phyloP scores from a whole-genome alignment of 2,113 vertebrate genomes.

The Toxotes jaculatrix region DNA sequence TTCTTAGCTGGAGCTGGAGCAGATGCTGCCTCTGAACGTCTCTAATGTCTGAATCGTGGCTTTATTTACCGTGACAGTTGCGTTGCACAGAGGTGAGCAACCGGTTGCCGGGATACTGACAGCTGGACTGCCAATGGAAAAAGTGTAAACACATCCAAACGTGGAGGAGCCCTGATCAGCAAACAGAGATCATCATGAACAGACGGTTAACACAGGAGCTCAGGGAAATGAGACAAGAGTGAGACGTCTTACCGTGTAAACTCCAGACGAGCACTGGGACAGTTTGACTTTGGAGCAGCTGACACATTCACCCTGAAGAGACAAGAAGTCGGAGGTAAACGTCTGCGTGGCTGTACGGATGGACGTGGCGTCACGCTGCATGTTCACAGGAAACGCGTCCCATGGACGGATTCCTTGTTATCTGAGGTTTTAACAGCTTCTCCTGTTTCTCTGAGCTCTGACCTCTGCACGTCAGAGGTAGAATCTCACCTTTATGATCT shows the following conservation, averaged over 20 bases:
- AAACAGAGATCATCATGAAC: neutral
- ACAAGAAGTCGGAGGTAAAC: no score
- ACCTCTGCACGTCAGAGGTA: no score
- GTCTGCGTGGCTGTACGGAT: no score
- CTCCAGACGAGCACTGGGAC: constrained; percentile 79
- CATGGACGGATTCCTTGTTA: no score
- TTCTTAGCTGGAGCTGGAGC: no score
- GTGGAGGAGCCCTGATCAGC: constrained; percentile 71
- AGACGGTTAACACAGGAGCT: no score
- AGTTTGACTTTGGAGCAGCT: constrained; percentile 66
- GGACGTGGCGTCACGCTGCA: no score
- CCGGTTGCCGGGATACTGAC: constrained; percentile 48
- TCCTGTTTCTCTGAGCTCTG: no score
- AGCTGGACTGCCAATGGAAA: neutral
- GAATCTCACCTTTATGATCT: constrained; percentile 81
- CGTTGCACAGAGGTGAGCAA: constrained; percentile 84
- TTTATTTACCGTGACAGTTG: constrained; percentile 77
- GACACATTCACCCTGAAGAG: constrained; percentile 82
- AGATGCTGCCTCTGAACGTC: no score
- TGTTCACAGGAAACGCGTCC: no score
- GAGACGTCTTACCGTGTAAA: constrained; percentile 78
- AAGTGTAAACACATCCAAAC: constrained; percentile 76
- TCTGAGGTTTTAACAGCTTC: no score
- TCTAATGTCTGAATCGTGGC: no score
- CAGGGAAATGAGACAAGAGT: neutral